Conservation (phyloP, 2,797 vertebrate species). For the Spatula versicolor region DNA sequence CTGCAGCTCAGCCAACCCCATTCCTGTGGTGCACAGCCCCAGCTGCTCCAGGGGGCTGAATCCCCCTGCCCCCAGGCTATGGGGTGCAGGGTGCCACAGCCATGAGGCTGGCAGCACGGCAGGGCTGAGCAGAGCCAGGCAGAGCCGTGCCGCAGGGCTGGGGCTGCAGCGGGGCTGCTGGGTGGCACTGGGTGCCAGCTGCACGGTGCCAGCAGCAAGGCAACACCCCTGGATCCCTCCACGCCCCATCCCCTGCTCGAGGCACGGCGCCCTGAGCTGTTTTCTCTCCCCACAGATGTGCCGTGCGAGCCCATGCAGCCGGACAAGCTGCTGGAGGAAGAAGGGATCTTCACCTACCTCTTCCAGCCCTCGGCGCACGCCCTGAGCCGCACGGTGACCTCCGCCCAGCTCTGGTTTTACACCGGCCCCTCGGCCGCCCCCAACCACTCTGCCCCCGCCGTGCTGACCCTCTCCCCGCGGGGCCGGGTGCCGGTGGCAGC, state of each 20-base stretch:
- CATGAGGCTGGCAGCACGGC: neutral
- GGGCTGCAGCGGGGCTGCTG: neutral
- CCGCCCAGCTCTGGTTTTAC: slow-evolving; percentile 91
- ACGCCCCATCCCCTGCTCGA: neutral
- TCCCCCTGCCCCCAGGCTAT: neutral
- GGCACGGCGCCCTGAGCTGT: accelerated
- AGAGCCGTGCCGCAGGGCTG: neutral
- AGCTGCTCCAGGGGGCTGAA: neutral
- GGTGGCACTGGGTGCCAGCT: neutral
- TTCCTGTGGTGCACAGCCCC: neutral
- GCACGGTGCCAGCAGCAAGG: accelerated
- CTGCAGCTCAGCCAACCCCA: neutral
- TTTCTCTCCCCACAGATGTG: slow-evolving; percentile 65
- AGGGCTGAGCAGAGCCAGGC: neutral
- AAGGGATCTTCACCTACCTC: slow-evolving; percentile 82
- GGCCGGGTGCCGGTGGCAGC: slow-evolving; percentile 65
- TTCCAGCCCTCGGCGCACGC: slow-evolving; percentile 85
- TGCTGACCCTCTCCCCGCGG: slow-evolving; percentile 71
- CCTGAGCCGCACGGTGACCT: slow-evolving; percentile 79
- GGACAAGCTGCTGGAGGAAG: slow-evolving; percentile 47
- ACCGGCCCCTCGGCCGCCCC: slow-evolving; percentile 44
- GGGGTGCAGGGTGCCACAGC: too few relatives aligned
- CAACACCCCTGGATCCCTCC: neutral
- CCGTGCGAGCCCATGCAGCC: slow-evolving; percentile 69
- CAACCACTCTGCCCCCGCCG: slow-evolving; percentile 58